Percentiles rank a stretch among this genome's conserved stretches.
phyloP scores from a whole-genome alignment of 2,888 invertebrate genomes.

The Erannis defoliaria region DNA sequence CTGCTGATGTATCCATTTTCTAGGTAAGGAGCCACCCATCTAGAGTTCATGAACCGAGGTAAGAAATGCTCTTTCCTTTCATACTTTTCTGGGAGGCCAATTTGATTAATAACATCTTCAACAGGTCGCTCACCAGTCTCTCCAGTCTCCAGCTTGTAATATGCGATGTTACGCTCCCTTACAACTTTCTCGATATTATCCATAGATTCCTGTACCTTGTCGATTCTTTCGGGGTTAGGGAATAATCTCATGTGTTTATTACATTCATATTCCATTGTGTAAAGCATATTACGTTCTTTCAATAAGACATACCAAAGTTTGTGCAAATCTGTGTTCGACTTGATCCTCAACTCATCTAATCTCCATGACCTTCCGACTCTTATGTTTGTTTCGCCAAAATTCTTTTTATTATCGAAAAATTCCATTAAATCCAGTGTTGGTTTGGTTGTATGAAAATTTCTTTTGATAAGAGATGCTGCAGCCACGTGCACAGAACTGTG shows the following conservation, averaged over 20 bases:
- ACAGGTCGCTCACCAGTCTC: conserved; percentile 92
- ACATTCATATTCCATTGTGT: conserved; percentile 97
- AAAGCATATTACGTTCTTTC: conserved; percentile 98
- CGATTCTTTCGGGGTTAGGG: conserved; percentile 96
- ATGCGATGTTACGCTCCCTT: conserved; percentile 96
- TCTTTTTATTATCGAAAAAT: conserved; percentile 95
- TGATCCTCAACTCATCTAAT: conserved; percentile 95
- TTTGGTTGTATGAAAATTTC: conserved; percentile 71
- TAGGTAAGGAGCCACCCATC: conserved; percentile 87
- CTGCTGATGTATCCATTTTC: conserved; percentile 84
- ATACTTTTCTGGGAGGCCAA: conserved; percentile 88
- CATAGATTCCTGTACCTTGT: conserved; percentile 98
- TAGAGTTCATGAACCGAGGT: conserved; percentile 89
- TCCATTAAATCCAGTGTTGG: conserved; percentile 89
- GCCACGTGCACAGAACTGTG: conserved; percentile 53
- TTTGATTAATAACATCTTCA: conserved; percentile 82
- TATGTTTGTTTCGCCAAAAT: conserved; percentile 92
- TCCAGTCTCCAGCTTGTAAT: conserved; percentile 95
- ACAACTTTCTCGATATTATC: conserved; percentile 96
- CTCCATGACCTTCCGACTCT: conserved; percentile 95
- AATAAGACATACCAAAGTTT: conserved; percentile 97
- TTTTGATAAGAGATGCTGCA: conserved; percentile 45
- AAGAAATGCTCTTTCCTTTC: conserved; percentile 87
- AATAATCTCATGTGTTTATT: conserved; percentile 89
- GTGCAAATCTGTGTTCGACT: conserved; percentile 98